Base-by-base conservation (phyloP, 2,797 vertebrate species). In the Neolamprologus multifasciatus region DNA sequence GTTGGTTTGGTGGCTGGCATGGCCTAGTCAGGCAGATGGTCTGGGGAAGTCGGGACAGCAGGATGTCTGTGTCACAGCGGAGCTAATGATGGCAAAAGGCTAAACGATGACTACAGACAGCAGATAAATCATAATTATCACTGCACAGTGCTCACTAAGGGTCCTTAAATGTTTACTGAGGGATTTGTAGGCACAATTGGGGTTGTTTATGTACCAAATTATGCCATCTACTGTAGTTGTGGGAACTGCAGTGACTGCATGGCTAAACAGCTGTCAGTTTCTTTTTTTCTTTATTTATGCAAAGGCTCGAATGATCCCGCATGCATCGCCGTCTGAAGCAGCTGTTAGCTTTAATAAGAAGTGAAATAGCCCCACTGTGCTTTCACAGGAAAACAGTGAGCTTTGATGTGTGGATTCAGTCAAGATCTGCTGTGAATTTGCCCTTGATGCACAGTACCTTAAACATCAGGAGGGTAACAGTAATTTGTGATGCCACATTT, bases 11-110 rank as follows among this genome's bases (percentile, higher is more conserved):
- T 86, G 84, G 84, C 84, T 93, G 93, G 90, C 90, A 80, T 87
- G 87, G 88, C 84, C 50, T 3, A 45, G 67, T 10, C 48, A 36
- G 83, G 82, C 94, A 96, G 95, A 95, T 95, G 94, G 94, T 92
- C 71, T 36, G 76, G 85, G 87, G 88, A 92, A 90, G 93, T 92
- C 29, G 12, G 83, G 87, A 92, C 93, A 91, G 94, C 91, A 87
- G 91, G 90, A 78, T 89, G 78, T 87, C 86, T 88, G 86, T 94
- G 92, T 89, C 90, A 93, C 67, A 40, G 84, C 11, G 12, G 80
- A 88, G 87, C 83, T 93, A 94, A 94, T 93, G 89, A 91, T 91
- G 86, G 93, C 92, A 93, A 93, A 92, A 94, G 91, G 91, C 90
- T 93, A 92, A 94, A 92, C 85, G 88, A 93, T 91, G 78, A 91